Base-by-base conservation (phyloP, 2,797 vertebrate genomes). In the Acestrorhynchus altus region DNA sequence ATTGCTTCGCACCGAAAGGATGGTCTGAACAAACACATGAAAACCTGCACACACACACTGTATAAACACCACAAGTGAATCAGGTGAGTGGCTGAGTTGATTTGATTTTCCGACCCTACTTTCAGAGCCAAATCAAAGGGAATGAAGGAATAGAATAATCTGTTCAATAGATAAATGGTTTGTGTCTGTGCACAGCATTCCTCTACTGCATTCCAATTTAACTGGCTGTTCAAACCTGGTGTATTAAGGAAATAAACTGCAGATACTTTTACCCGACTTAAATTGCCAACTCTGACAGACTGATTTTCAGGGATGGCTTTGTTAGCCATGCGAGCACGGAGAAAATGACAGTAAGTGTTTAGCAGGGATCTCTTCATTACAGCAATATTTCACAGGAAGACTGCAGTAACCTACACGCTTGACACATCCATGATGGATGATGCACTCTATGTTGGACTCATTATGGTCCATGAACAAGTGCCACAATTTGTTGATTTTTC, bases 1-100 rank as follows among this genome's bases (percentile, higher is more conserved):
- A 90, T 86, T 93, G 92, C 88, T 56, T 80, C 71, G 20, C 89
- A 88, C 81, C 87, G 86, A 81, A 66, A 31, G 83, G 81, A 31
- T 68, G 76, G 72, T 66, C 35, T 69, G 13, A n/a, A 72, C 52
- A 70, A 35, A 67, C 63, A 60, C 52, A 65, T 24, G 57, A 18
- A 56, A 0, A 8, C 26, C 9, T 20, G 39, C 57, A 60, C 4
- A 35, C 6, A 35, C 6, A 6, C 6, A 35, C 31, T 35, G 6
- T 35, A 35, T 13, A 47, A 47, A 44, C 42, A 44, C 42, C 15
- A 26, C 70, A 82, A 18, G 71, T 35, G 31, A 35, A 42, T 28
- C 16, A 46, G 18, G 40, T 70, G 65, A 74, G 47, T 26, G 56
- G 56, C 1, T 24, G 51, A n/a, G 65, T 12, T 52, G 26, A 51